These are phyloP conservation scores for Drosophila anomalata DNA, from an alignment of 2,888 invertebrate genomes.

Conservation along the genomic window DNA sequence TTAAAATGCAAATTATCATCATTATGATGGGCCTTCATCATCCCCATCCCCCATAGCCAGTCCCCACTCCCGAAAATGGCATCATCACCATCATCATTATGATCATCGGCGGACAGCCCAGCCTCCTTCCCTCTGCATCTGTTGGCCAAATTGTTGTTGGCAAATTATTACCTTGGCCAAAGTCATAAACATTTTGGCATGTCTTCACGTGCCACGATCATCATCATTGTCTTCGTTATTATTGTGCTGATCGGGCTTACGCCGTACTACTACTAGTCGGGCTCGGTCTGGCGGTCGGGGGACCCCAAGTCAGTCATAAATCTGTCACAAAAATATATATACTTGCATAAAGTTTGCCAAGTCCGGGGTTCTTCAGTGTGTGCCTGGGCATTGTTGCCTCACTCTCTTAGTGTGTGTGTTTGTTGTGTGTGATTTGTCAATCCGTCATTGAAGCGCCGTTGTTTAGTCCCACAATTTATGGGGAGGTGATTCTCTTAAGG, in stretches of 20 bases:
- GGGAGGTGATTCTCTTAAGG: conserved; percentile 12
- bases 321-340: conserved; percentile 66
- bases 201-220: conserved; percentile 73
- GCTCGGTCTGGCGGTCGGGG: conserved; percentile 3
- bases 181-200: conserved; percentile 72
- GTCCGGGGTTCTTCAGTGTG: conserved; percentile 10
- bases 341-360: conserved; percentile 30
- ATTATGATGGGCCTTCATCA: conserved; percentile 73
- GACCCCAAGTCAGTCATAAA: conserved; percentile 73
- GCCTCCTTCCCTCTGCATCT: conserved; percentile 22
- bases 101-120: conserved; percentile 36
- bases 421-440: conserved; percentile 64
- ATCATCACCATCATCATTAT: conserved; percentile 67
- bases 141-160: conserved; percentile 65
- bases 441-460: conserved; percentile 78
- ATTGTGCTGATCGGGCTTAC: conserved; percentile 27
- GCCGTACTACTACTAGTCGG: too few relatives aligned
- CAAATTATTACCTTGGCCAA: conserved; percentile 76
- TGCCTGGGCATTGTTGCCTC: conserved; percentile 7
- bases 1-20: conserved; percentile 80
- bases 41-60: conserved; percentile 23
- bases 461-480: conserved; percentile 62
- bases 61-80: not conserved
- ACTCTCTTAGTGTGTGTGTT: not conserved
- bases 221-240: conserved; percentile 37